phyloP scores from a whole-genome alignment of 2,797 vertebrate species.

The Sorex maritimensis region DNA sequence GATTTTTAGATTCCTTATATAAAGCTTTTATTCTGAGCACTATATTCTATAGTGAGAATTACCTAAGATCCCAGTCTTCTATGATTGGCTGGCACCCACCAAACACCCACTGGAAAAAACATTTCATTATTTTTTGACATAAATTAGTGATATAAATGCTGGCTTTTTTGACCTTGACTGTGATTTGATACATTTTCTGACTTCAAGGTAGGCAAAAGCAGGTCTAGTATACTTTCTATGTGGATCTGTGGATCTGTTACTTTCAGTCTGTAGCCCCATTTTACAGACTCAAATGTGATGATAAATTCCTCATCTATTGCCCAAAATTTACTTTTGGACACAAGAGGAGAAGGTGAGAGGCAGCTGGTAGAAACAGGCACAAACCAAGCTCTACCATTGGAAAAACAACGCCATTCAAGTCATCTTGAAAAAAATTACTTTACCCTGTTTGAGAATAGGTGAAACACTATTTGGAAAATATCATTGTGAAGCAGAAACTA shows the following conservation, averaged over 20 bases:
- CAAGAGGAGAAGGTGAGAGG: background rate
- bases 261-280: constrained; percentile 1
- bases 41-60: background rate
- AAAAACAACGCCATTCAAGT: background rate
- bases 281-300: background rate
- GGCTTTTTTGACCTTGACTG: background rate
- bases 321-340: background rate
- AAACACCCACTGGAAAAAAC: background rate
- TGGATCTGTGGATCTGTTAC: background rate
- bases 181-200: background rate
- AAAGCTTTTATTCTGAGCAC: too few relatives aligned
- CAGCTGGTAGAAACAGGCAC: background rate
- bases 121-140: constrained; percentile 9
- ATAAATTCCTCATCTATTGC: background rate
- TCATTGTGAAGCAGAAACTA: background rate
- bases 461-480: background rate
- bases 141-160: background rate
- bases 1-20: too few relatives aligned
- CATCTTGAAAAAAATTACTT: constrained; percentile 1
- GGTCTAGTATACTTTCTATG: background rate
- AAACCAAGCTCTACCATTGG: background rate
- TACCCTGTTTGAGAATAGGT: background rate
- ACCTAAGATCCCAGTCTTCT: background rate
- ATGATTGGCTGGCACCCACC: background rate
- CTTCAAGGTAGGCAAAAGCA: background rate